Evolutionary conservation across 1,140 invertebrate species (phyloP), one percentile per base, ranked within the genome.

Genomic region (Formica exsecta): DNA sequence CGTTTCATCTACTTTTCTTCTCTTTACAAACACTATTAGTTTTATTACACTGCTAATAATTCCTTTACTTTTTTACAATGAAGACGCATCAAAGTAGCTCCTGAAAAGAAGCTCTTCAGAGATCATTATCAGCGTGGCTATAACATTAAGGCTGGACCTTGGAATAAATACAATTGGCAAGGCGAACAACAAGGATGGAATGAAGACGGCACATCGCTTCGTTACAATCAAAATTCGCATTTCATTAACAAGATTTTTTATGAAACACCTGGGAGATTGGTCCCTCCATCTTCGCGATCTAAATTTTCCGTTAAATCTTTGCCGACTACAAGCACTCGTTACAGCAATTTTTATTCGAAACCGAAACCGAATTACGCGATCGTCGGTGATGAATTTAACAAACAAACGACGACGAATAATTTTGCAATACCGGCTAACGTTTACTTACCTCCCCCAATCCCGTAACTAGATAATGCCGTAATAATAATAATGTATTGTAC

Each of bases 131-230:
- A 48, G 25, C 68, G 38, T 48, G 38, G 71, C 29, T 73, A 25
- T 22, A 73, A 61, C 51, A 32, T 57, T n/a, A 22, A 81, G 36
- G 7, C 19, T n/a, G 54, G 32, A 41, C 29, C 6, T 41, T 73
- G 54, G 54, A 48, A 81, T 32, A 71, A 73, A 6, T 38, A 73
- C 8, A 81, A 73, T 36, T 32, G 36, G 25, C 68, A 48, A 38
- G 22, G 6, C 38, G 19, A 8, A 61, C 48, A n/a, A 44, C 66
- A 16, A 61, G 16, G 11, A 25, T 81, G 66, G 79, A 73, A 83
- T 25, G 44, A 70, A 54, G 16, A 41, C 59, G 64, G 2, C 38
- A 22, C 22, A 44, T 11, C 19, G 13, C n/a, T 61, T 61, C 54
- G 29, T 41, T 25, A 22, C 44, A 36, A 73, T 73, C 36, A 32